phyloP scores from a whole-genome alignment of 92 coral and sea anemone species.

The Pocillopora grandis region DNA sequence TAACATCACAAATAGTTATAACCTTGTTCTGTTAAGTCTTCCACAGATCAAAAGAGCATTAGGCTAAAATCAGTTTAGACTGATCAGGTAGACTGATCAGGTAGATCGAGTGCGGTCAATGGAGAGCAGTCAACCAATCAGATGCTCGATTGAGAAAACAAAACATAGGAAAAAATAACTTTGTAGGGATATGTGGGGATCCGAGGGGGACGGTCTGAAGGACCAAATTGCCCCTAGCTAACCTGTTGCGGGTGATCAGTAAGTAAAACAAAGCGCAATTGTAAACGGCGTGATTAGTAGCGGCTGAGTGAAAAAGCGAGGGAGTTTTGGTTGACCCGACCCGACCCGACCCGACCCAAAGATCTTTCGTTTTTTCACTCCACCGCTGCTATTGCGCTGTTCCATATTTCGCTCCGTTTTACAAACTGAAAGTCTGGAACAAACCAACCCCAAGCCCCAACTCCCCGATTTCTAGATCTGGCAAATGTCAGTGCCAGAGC shows the following conservation, averaged over 20 bases:
- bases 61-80: background rate
- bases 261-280: too few species aligned
- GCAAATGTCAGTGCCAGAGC: background rate
- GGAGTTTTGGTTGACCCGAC: too few species aligned
- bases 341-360: too few species aligned
- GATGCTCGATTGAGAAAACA: background rate
- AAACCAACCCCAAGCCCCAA: background rate
- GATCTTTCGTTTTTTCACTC: too few species aligned
- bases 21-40: background rate
- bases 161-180: background rate
- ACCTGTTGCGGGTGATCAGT: too few species aligned
- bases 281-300: too few species aligned
- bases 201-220: background rate
- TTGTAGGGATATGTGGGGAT: background rate
- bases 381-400: too few species aligned
- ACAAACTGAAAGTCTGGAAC: too few species aligned
- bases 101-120: background rate
- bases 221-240: too few species aligned
- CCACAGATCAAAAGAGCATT: background rate
- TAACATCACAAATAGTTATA: background rate
- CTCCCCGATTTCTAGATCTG: background rate
- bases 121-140: slow-evolving; percentile 5
- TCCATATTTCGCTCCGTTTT: too few species aligned
- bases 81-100: background rate
- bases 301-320: too few species aligned